Evolutionary conservation across 2,797 vertebrate species (phyloP).

Genomic region (Emydoidea blandingii): DNA sequence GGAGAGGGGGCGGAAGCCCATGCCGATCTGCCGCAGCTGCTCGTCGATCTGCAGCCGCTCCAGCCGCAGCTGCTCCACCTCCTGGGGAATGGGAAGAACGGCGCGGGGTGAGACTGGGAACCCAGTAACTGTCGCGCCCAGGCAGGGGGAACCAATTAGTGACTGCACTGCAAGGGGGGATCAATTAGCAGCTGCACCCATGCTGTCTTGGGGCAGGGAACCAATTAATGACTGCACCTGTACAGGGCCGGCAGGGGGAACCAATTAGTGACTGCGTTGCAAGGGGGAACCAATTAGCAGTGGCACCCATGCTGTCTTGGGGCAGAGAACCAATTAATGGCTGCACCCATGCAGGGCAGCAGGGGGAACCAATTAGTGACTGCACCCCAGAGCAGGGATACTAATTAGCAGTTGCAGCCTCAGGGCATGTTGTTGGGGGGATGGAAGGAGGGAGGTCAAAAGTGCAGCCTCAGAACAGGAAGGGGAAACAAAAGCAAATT

Average conservation of each 20-base stretch:
- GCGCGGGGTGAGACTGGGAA: not conserved
- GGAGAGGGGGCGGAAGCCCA: slow-evolving; percentile 87
- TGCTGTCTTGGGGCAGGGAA: too few species aligned
- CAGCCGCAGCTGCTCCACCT: slow-evolving; percentile 91
- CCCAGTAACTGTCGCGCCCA: too few species aligned
- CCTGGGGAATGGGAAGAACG: slow-evolving; percentile 76
- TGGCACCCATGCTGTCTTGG: rapidly evolving
- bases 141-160: too few species aligned
- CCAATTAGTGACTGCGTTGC: not conserved
- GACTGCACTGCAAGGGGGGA: too few species aligned
- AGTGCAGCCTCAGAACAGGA: not conserved
- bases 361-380: too few species aligned
- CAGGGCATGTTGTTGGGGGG: not conserved
- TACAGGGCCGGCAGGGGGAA: too few species aligned
- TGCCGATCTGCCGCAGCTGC: slow-evolving; percentile 92
- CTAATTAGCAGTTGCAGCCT: too few species aligned
- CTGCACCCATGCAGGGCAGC: rapidly evolving
- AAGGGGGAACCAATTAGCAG: not conserved
- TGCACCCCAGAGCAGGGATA: not conserved
- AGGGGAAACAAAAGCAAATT: not conserved
- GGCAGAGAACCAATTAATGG: not conserved
- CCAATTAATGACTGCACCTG: too few species aligned
- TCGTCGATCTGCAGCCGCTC: slow-evolving; percentile 94
- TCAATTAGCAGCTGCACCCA: rapidly evolving
- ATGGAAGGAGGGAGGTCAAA: not conserved